phyloP scores from a whole-genome alignment of 2,113 vertebrate species.

The Tautogolabrus adspersus region DNA sequence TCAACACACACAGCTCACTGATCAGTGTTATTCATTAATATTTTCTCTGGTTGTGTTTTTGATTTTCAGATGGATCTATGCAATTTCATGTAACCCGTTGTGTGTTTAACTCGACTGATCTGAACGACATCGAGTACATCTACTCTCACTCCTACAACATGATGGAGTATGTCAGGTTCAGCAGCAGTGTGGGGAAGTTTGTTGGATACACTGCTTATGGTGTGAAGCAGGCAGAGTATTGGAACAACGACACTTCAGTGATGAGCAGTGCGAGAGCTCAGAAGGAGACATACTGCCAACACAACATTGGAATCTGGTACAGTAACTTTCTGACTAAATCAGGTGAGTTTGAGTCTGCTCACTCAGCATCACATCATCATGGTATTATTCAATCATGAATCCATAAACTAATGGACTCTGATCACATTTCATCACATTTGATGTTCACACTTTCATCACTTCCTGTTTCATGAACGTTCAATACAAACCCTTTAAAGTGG shows the following conservation, averaged over 20 bases:
- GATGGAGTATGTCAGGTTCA: accelerated
- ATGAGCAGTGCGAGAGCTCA: accelerated
- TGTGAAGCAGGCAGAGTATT: accelerated
- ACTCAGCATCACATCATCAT: too few relatives aligned
- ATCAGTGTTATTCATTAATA: neutral
- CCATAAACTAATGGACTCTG: too few relatives aligned
- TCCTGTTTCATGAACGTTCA: too few relatives aligned
- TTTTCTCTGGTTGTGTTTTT: neutral
- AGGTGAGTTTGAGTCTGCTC: constrained; percentile 48
- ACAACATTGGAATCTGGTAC: accelerated
- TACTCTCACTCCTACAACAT: accelerated
- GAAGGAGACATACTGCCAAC: constrained; percentile 1
- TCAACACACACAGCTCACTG: neutral
- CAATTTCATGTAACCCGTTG: accelerated
- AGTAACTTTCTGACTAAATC: neutral
- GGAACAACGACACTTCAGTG: accelerated
- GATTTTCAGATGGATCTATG: constrained; percentile 52
- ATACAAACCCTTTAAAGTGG: too few relatives aligned
- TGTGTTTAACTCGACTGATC: constrained; percentile 59
- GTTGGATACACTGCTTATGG: constrained; percentile 34
- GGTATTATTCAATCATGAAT: neutral
- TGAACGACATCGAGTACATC: constrained; percentile 37
- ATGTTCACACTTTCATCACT: neutral
- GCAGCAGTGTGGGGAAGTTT: neutral
- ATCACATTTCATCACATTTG: neutral